These are phyloP conservation scores for Sinopyrophorus schimmeli DNA, from an alignment of 2,888 invertebrate genomes.

Conservation along the genomic window DNA sequence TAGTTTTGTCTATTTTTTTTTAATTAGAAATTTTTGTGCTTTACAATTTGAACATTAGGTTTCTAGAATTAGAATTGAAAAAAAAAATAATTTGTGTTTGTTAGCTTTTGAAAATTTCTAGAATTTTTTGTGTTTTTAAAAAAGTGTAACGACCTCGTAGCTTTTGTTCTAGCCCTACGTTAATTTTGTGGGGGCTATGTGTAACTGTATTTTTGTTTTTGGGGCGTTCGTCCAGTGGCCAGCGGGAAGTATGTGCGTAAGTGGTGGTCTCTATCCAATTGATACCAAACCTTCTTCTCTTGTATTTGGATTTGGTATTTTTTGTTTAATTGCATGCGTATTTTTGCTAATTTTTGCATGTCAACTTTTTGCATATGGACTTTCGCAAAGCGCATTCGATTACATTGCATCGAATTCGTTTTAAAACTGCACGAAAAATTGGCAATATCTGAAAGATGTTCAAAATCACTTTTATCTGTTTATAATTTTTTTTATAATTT, in stretches of 20 bases:
- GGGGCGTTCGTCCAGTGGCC: constrained; percentile 53
- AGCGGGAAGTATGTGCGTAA: constrained; percentile 57
- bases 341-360: constrained; percentile 37
- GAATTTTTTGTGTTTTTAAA: constrained; percentile 2
- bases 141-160: constrained; percentile 16
- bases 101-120: constrained; percentile 4
- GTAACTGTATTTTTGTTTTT: constrained; percentile 44
- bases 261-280: constrained; percentile 53
- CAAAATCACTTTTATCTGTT: no score
- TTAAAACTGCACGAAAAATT: no score
- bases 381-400: no score
- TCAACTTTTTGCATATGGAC: constrained; percentile 11
- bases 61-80: no score
- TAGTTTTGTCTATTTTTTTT: no score
- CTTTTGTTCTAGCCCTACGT: constrained; percentile 31
- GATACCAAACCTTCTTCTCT: no score
- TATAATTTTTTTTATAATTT: no score
- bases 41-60: no score
- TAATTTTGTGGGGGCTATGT: constrained; percentile 31
- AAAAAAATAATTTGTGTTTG: no score
- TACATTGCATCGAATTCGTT: no score
- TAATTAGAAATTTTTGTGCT: no score
- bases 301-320: constrained; percentile 35
- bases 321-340: constrained; percentile 47
- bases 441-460: no score